Evolutionary conservation across 2,797 vertebrate genomes (phyloP), one percentile per base, ranked within the genome.

Genomic region (Poeciliopsis paucimaculata): DNA sequence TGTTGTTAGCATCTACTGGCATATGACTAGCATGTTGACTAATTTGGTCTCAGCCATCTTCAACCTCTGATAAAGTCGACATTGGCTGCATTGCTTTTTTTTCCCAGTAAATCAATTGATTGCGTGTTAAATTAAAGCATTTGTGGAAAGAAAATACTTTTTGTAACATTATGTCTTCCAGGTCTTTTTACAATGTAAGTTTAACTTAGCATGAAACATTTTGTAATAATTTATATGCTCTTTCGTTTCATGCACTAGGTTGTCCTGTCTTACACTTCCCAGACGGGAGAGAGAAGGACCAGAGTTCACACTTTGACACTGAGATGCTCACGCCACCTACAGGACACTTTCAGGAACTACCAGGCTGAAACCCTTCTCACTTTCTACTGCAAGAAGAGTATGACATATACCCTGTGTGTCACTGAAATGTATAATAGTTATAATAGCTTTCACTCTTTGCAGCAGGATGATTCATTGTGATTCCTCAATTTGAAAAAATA

Each of bases 371-470:
- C 95, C 0, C 89, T 96, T 0, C 95, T 96, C 62, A 83, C 93
- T 36, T 96, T 96, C 86, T 96, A 96, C 91, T 95, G 95, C 94
- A 96, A 96, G 84, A 96, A 95, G 82, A 93, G 96, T 96, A 89
- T 82, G 90, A 15, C 36, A 34, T 28, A 36, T 18, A 0, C n/a
- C 1, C 70, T 36, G 0, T 18, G 51, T n/a, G 43, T 1, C 0
- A 62, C 5, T 72, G 18, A 45, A 28, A 45, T 23, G 23, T 26
- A 23, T 20, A 20, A 23, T 1, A 20, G 31, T 66, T 66, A 66
- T 41, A 12, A 20, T 12, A 18, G 7, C 64, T 39, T 41, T 7
- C 20, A 9, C 60, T 64, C 6, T 36, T 31, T 36, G 16, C 60
- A 31, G 23, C 34, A 23, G 36, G 20, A 66, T 39, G 34, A 20